Conservation (phyloP, 92 coral and sea anemone genomes). For the Bergia sp. region DNA sequence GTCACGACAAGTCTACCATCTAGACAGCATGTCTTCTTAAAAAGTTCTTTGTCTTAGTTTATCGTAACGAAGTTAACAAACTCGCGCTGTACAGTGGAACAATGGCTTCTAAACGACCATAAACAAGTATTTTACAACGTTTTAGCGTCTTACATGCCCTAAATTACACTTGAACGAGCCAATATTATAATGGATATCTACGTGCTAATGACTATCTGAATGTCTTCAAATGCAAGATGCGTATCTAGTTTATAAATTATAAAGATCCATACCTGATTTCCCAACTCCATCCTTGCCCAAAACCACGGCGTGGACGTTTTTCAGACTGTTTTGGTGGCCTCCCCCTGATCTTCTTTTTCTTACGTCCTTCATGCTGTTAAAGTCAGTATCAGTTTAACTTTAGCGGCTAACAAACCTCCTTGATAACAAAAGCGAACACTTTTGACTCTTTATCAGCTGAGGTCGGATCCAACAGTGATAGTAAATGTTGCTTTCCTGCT, state of each 20-base stretch:
- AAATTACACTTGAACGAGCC: conserved; percentile 5
- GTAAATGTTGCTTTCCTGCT: neutral
- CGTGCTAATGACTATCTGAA: neutral
- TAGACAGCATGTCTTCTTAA: neutral
- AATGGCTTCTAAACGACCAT: neutral
- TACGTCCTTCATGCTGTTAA: conserved; percentile 36
- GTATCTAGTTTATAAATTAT: neutral
- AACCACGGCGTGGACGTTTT: conserved; percentile 78
- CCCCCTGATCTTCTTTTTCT: conserved; percentile 52
- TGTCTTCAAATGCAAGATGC: neutral
- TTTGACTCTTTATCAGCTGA: neutral
- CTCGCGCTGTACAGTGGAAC: neutral
- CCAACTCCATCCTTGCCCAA: conserved; percentile 90
- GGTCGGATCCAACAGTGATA: neutral
- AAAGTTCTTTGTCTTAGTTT: neutral
- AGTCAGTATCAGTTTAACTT: neutral
- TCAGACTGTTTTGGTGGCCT: conserved; percentile 64
- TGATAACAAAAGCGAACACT: neutral
- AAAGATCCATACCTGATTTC: conserved; percentile 67
- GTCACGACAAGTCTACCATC: conserved; percentile 7
- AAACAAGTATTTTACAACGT: neutral
- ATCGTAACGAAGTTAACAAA: too few species aligned
- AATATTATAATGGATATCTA: conserved; percentile 2
- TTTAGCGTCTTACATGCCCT: neutral
- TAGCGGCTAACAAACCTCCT: neutral